phyloP scores from a whole-genome alignment of 2,888 invertebrate species.

The Rhamphomyia laevipes region DNA sequence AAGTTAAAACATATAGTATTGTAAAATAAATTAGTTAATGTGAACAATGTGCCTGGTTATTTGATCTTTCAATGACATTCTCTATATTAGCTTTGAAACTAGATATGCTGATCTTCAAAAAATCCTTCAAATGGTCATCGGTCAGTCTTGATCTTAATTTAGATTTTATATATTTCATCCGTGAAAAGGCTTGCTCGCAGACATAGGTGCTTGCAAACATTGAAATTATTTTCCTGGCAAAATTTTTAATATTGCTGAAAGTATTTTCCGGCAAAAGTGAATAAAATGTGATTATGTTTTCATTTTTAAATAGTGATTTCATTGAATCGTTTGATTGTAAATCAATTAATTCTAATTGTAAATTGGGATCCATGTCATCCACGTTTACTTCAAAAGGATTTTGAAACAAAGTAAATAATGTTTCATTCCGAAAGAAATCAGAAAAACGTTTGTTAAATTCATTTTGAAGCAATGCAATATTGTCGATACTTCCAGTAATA shows the following conservation, averaged over 20 bases:
- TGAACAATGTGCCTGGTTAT: neutral
- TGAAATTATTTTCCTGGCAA: slow-evolving; percentile 4
- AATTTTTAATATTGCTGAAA: slow-evolving; percentile 1
- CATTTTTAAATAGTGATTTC: neutral
- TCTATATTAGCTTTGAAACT: neutral
- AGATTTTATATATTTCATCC: slow-evolving; percentile 2
- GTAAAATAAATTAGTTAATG: neutral
- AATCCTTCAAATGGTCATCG: neutral
- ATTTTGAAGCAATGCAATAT: slow-evolving; percentile 1
- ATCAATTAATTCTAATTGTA: slow-evolving; percentile 3
- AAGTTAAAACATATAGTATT: neutral
- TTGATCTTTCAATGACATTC: neutral
- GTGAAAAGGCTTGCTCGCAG: neutral
- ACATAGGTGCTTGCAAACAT: slow-evolving; percentile 3
- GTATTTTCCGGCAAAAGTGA: neutral
- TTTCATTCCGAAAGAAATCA: neutral
- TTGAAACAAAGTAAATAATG: neutral
- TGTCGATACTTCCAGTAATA: neutral
- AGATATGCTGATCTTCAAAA: neutral
- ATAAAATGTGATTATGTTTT: slow-evolving; percentile 1
- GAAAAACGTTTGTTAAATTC: neutral
- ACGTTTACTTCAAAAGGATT: slow-evolving; percentile 1
- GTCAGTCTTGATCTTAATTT: slow-evolving; percentile 1
- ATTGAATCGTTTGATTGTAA: neutral
- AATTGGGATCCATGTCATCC: neutral